phyloP scores from a whole-genome alignment of 2,113 vertebrate genomes.

The Eulemur rufifrons region DNA sequence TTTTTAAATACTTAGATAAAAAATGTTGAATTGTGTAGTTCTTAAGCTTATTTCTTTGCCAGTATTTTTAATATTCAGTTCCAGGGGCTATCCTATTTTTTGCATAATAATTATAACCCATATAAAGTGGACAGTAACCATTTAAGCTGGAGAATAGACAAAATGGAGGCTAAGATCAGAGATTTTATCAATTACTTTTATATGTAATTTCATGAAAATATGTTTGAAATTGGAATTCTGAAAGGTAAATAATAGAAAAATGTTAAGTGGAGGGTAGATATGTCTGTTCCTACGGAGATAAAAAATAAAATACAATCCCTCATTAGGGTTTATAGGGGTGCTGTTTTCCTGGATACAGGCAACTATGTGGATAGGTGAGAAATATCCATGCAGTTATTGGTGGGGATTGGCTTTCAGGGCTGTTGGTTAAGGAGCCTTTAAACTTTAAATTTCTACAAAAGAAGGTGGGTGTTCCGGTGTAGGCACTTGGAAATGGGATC shows the following conservation, averaged over 20 bases:
- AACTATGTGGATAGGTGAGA: background rate
- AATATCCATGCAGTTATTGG: background rate
- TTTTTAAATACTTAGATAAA: background rate
- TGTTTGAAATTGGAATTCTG: background rate
- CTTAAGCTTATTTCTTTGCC: background rate
- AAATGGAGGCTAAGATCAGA: background rate
- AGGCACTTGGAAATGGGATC: background rate
- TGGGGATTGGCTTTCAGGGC: background rate
- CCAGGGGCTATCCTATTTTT: background rate
- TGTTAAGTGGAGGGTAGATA: background rate
- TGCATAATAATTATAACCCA: background rate
- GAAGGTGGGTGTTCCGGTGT: background rate
- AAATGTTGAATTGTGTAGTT: background rate
- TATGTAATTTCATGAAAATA: background rate
- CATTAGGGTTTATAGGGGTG: background rate
- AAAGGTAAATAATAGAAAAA: background rate
- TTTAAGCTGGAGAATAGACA: background rate
- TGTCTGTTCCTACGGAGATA: background rate
- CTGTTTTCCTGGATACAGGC: background rate
- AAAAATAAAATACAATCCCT: background rate
- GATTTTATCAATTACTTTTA: background rate
- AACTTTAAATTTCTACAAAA: background rate
- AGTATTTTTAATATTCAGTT: background rate
- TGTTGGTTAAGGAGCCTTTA: background rate
- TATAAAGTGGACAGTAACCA: background rate